phyloP scores from a whole-genome alignment of 2,797 vertebrate genomes.

The Prionace glauca region DNA sequence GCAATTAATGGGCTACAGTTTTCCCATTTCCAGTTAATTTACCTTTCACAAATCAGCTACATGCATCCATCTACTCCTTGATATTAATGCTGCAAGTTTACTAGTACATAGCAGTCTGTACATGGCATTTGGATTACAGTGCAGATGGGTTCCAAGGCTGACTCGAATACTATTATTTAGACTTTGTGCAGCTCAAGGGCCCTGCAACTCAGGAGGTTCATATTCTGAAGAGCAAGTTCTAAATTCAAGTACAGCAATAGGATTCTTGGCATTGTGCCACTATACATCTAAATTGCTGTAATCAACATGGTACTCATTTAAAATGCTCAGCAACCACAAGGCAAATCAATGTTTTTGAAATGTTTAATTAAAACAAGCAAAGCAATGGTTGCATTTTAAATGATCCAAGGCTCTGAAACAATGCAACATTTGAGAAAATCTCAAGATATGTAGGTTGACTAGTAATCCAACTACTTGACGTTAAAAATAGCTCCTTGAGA shows the following conservation, averaged over 20 bases:
- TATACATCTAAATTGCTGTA: constrained; percentile 17
- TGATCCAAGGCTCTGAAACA: neutral
- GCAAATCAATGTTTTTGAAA: neutral
- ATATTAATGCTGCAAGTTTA: neutral
- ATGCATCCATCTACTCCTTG: neutral
- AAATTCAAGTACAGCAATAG: constrained; percentile 16
- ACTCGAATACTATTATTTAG: neutral
- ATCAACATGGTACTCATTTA: constrained; percentile 10
- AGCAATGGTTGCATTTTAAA: constrained; percentile 3
- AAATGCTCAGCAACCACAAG: neutral
- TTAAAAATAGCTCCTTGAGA: too few relatives aligned
- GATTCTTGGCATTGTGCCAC: neutral
- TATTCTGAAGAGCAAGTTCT: neutral
- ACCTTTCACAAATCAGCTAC: neutral
- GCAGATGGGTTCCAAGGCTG: neutral
- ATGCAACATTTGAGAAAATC: neutral
- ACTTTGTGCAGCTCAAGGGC: neutral
- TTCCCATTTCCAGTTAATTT: neutral
- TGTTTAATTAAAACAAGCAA: constrained; percentile 13
- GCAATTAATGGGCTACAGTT: neutral
- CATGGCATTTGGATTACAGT: neutral
- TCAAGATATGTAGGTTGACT: neutral
- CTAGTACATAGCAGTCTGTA: too few relatives aligned
- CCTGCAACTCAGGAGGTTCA: neutral
- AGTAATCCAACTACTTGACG: neutral